Evolutionary conservation across 2,113 vertebrate genomes (phyloP).

Genomic region (Saccopteryx leptura): DNA sequence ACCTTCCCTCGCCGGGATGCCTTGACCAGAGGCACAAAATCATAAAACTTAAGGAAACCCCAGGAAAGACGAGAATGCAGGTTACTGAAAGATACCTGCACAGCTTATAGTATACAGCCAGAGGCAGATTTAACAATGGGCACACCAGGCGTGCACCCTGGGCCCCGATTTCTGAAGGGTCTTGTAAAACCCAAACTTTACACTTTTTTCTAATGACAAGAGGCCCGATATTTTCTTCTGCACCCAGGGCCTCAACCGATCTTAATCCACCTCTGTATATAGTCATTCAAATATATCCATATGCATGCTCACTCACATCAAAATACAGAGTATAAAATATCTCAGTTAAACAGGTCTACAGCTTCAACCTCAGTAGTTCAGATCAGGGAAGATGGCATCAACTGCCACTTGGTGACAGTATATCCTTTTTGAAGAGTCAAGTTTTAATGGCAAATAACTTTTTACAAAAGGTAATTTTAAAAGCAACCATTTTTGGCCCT

Average conservation of each 20-base stretch:
- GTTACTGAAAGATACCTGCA: background rate
- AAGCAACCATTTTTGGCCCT: background rate
- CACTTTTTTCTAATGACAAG: too few species aligned
- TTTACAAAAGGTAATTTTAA: conserved; percentile 45
- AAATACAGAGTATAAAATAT: conserved; percentile 49
- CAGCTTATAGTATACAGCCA: too few species aligned
- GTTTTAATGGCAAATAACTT: conserved; percentile 43
- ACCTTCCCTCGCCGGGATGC: background rate
- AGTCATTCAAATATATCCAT: conserved; percentile 13
- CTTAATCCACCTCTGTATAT: too few species aligned
- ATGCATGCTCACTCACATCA: background rate
- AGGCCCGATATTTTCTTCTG: too few species aligned
- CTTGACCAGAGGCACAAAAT: background rate
- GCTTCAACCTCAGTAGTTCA: conserved; percentile 18
- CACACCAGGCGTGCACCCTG: too few species aligned
- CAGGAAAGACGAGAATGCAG: conserved; percentile 37
- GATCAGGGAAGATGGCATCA: conserved; percentile 13
- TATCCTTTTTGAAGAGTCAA: background rate
- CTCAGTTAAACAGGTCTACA: background rate
- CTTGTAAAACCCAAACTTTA: too few species aligned
- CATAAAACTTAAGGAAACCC: conserved; percentile 2
- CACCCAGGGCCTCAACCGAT: too few species aligned
- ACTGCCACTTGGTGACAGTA: background rate
- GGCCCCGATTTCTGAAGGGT: too few species aligned
- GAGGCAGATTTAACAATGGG: too few species aligned